Percentiles rank a stretch among this genome's conserved stretches.
These are phyloP conservation scores for Oscheius sp. DNA, from an alignment of 2,888 invertebrate genomes.

Conservation along the genomic window DNA sequence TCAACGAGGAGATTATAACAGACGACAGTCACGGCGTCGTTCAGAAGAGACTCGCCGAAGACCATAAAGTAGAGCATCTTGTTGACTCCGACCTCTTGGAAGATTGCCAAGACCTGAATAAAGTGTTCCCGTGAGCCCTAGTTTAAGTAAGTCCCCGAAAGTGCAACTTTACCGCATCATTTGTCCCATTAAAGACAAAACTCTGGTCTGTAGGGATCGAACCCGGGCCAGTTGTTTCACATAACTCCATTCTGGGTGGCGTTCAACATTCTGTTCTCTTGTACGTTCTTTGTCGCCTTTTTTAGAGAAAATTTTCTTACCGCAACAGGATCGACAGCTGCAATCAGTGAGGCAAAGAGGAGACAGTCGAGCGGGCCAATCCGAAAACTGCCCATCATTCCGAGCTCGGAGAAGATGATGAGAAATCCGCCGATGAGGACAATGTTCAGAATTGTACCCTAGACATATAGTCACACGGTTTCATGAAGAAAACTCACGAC, in stretches of 20 bases:
- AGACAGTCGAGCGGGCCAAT: constrained; percentile 72
- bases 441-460: constrained; percentile 74
- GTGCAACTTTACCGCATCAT: no score
- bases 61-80: constrained; percentile 78
- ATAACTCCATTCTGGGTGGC: no score
- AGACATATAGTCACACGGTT: constrained; percentile 27
- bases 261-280: no score
- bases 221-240: no score
- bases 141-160: no score
- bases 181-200: no score
- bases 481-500: constrained; percentile 74
- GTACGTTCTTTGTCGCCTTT: no score
- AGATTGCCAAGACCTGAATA: constrained; percentile 65
- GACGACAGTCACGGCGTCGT: constrained; percentile 79
- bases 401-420: constrained; percentile 50
- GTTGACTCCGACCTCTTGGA: constrained; percentile 77
- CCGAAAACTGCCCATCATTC: constrained; percentile 65
- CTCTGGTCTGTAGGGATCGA: no score
- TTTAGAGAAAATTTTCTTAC: constrained; percentile 69
- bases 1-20: constrained; percentile 77
- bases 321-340: constrained; percentile 79
- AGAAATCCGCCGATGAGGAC: constrained; percentile 64
- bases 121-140: background rate
- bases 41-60: constrained; percentile 78
- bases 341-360: constrained; percentile 77